Base-by-base conservation (phyloP, 2,113 vertebrate genomes). In the Aegotheles bennettii region DNA sequence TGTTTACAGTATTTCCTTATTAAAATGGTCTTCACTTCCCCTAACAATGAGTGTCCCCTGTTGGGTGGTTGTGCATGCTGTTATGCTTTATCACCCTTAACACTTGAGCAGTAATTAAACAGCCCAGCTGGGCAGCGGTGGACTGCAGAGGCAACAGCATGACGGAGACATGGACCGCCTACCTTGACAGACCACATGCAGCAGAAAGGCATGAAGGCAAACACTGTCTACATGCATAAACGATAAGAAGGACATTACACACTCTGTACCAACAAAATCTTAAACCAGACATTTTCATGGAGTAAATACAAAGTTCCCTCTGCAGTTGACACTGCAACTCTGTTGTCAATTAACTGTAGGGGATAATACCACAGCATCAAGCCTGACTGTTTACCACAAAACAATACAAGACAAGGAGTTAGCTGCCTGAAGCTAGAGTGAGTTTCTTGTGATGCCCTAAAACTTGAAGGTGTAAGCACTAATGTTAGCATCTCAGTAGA, bases 1-100 rank as follows among this genome's bases (percentile, higher is more conserved):
- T 63, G 67, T 90, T 94, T 84, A 77, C 78, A 61, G 71, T 77
- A 89, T 87, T 94, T 90, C 89, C 38, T 95, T 75, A 87, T 76
- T 87, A 94, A 71, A 92, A 84, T 26, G 19, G 76, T 3, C 42
- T 57, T 48, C 91, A 59, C 87, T 96, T 94, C 84, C 89, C 85
- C n/a, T 59, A 96, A 91, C 79, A 94, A 82, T 51, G 77, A 40
- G 38, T 2, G 0, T 60, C 16, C 21, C 28, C n/a, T 19, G 5
- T 10, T 59, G 35, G 1, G 1, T 0, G 18, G 16, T 2, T 51
- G 25, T 11, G 15, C 0, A 0, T 13, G 50, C 7, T 53, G 31
- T n/a, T 48, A 53, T 3, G 13, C 78, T 91, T 88, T 53, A 78
- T 33, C 63, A 51, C 18, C 23, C 29, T 31, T 45, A 67, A 40